Evolutionary conservation across 2,113 vertebrate species (phyloP).

Genomic region (human): GRCh38 chr4:164871001-164871500

Average conservation of each 20-base stretch:
- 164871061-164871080: conserved; percentile 49
- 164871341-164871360: neutral
- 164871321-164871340: neutral
- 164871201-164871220: conserved; percentile 38
- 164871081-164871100: conserved; percentile 28
- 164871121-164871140: conserved; percentile 46
- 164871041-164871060: conserved; percentile 61
- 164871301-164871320: neutral
- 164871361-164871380: neutral
- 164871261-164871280: neutral
- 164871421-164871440: neutral
- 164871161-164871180: neutral
- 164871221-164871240: neutral
- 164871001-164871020: conserved; percentile 60
- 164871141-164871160: conserved; percentile 34
- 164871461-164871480: neutral
- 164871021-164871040: conserved; percentile 59
- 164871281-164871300: neutral
- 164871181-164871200: neutral
- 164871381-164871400: neutral
- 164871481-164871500: neutral
- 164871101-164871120: conserved; percentile 56
- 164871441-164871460: neutral
- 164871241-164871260: neutral
- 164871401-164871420: neutral